These are phyloP conservation scores for Anoura caudifer DNA, from an alignment of 2,113 vertebrate species.

Conservation along the genomic window DNA sequence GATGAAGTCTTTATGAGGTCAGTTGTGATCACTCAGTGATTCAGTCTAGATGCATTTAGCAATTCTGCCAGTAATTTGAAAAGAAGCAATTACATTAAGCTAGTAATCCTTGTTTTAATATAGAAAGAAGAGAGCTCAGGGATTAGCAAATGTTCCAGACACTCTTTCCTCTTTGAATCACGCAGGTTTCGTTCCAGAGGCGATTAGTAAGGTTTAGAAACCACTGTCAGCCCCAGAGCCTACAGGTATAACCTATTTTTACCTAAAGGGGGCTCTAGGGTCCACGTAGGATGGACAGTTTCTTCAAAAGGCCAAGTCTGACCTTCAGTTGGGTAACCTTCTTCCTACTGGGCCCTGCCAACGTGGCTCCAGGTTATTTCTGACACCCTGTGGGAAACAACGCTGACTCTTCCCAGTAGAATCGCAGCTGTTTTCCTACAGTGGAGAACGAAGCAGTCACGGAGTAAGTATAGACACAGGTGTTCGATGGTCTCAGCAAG, in stretches of 20 bases:
- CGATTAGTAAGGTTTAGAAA: constrained; percentile 43
- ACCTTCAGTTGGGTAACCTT: neutral
- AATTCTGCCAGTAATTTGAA: neutral
- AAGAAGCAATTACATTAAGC: constrained; percentile 2
- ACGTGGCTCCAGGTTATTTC: neutral
- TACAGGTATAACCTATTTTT: neutral
- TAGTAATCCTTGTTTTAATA: constrained; percentile 34
- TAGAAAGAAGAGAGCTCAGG: neutral
- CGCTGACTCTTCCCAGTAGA: neutral
- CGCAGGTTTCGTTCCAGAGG: constrained; percentile 22
- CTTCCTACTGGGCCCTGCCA: neutral
- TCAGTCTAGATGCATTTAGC: neutral
- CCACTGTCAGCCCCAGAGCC: neutral
- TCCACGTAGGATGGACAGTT: neutral
- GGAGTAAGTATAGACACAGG: neutral
- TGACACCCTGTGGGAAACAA: neutral
- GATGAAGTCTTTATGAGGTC: neutral
- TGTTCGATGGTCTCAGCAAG: neutral
- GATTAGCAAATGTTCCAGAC: constrained; percentile 20
- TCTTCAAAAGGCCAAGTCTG: neutral
- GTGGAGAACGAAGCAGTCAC: neutral
- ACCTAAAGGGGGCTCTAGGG: neutral
- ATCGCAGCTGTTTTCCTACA: neutral
- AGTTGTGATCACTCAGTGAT: neutral
- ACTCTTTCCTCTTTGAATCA: constrained; percentile 44